A percentile compares a stretch with the other conserved stretches of the same genome.
Evolutionary conservation across 1,140 invertebrate genomes (phyloP).

Genomic region (Drosophila bifasciata): DNA sequence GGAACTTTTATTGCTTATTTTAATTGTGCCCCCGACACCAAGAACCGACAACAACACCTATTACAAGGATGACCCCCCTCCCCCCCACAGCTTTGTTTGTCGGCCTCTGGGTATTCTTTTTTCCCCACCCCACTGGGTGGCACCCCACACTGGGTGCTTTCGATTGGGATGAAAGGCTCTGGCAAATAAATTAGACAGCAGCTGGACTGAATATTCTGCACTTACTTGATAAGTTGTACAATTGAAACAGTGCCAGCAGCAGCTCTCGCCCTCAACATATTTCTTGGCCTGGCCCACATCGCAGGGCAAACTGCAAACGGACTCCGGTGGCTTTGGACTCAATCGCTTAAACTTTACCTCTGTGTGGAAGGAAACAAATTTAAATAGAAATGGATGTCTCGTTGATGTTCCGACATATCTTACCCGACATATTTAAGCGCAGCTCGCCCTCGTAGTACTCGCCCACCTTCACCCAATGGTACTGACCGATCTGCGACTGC

Average conservation of each 20-base stretch:
- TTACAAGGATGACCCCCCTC: no score
- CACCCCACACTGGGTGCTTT: no score
- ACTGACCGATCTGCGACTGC: conserved; percentile 89
- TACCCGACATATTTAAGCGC: conserved; percentile 91
- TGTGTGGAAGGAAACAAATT: conserved; percentile 70
- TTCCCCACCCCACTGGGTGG: no score
- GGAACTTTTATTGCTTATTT: no score
- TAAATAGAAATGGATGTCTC: not conserved
- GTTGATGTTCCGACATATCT: no score
- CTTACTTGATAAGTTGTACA: conserved; percentile 95
- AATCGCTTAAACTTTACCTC: conserved; percentile 92
- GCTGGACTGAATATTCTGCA: conserved; percentile 37
- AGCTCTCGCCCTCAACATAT: conserved; percentile 95
- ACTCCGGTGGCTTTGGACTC: conserved; percentile 91
- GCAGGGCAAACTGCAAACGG: conserved; percentile 95
- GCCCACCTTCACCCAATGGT: conserved; percentile 94
- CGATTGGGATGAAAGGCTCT: conserved; percentile 61
- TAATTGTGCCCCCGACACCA: no score
- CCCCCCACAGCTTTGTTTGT: no score
- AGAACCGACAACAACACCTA: no score
- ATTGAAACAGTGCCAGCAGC: conserved; percentile 98
- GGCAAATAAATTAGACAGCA: conserved; percentile 66
- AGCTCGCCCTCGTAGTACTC: conserved; percentile 92
- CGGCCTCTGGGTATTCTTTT: no score
- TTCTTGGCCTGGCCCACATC: conserved; percentile 94